Percentiles rank a stretch among this genome's conserved stretches.
Conservation (phyloP, 2,797 vertebrate species). For the Leucoraja ocellata region DNA sequence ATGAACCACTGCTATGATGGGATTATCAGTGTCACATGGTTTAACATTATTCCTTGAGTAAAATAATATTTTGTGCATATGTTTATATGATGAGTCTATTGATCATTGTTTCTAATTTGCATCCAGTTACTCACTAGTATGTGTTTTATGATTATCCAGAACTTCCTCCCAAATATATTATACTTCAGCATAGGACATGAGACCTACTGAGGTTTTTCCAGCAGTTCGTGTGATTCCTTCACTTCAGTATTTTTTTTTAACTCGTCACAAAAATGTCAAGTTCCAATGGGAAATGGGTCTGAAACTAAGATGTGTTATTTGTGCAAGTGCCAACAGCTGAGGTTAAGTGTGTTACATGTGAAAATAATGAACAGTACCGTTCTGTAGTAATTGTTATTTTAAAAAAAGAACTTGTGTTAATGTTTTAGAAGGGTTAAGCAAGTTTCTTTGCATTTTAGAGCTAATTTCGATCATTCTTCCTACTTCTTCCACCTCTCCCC, state of each 20-base stretch:
- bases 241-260: not conserved
- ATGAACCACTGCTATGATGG: not conserved
- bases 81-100: slow-evolving; percentile 20
- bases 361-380: slow-evolving; percentile 22
- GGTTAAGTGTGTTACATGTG: slow-evolving; percentile 25
- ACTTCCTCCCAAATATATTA: not conserved
- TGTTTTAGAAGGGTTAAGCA: slow-evolving; percentile 18
- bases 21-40: slow-evolving; percentile 1
- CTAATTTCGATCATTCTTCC: not conserved
- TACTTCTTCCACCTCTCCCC: not conserved
- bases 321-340: slow-evolving; percentile 29
- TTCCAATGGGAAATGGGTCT: not conserved
- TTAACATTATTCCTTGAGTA: slow-evolving; percentile 12
- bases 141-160: not conserved
- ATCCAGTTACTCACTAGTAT: not conserved
- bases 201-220: not conserved
- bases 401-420: not conserved
- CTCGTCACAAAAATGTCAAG: not conserved
- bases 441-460: slow-evolving; percentile 13
- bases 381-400: slow-evolving; percentile 12
- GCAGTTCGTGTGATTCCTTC: not conserved
- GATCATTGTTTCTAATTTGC: slow-evolving; percentile 31
- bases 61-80: slow-evolving; percentile 25
- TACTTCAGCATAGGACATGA: not conserved
- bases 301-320: slow-evolving; percentile 18